phyloP scores from a whole-genome alignment of 1,140 invertebrate species.

The Globodera rostochiensis region DNA sequence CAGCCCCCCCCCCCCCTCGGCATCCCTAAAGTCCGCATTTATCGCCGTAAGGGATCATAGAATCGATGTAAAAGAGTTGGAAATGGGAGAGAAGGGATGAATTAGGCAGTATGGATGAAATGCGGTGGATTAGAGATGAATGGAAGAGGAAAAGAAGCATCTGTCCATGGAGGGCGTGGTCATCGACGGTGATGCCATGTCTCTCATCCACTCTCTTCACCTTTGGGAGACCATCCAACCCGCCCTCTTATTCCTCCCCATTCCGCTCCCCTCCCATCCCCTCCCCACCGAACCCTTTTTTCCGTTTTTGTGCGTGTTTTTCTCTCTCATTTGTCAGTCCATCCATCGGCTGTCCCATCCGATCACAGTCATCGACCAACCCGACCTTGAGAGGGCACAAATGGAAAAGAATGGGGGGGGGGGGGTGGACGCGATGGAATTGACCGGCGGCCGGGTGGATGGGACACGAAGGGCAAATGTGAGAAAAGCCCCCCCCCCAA shows the following conservation, averaged over 20 bases:
- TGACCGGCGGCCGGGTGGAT: neutral
- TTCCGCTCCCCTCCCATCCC: too few relatives aligned
- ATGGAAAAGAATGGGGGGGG: neutral
- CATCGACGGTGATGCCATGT: too few relatives aligned
- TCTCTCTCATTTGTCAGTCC: neutral
- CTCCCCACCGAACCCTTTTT: neutral
- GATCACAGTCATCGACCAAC: neutral
- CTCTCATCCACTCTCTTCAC: too few relatives aligned
- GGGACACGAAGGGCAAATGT: neutral
- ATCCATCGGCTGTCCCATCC: neutral
- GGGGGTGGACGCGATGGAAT: too few relatives aligned
- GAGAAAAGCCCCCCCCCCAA: too few relatives aligned
- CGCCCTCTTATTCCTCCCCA: too few relatives aligned
- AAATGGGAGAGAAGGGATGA: neutral
- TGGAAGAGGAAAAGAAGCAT: too few relatives aligned
- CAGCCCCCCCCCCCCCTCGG: too few relatives aligned
- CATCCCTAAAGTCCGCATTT: neutral
- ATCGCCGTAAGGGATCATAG: neutral
- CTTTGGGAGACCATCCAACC: too few relatives aligned
- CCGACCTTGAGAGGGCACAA: neutral
- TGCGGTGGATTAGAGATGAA: neutral
- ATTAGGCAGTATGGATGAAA: neutral
- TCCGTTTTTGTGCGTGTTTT: neutral
- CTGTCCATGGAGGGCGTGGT: too few relatives aligned
- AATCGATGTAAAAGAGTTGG: neutral